Evolutionary conservation across 2,888 invertebrate genomes (phyloP), one percentile per base, ranked within the genome.

Genomic region (Cybosia mesomella): DNA sequence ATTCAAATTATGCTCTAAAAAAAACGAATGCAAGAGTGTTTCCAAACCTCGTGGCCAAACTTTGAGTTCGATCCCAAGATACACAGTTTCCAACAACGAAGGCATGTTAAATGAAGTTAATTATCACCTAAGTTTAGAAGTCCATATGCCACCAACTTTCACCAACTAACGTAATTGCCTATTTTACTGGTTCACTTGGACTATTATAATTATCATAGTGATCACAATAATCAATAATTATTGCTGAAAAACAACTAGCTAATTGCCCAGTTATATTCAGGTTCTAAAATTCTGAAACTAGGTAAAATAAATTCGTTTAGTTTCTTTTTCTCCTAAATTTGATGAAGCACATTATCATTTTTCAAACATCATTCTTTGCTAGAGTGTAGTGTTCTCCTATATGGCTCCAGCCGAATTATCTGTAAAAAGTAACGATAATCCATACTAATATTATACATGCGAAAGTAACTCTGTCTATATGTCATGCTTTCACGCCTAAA

Each of bases 31-130:
- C 0, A n/a, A 18, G 49, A 9, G 9, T 49, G 49, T 49, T 49
- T 8, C 49, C 43, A 18, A 49, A 49, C 49, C 8, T 24, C 21
- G 22, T n/a, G 18, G n/a, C 9, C 9, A 49, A 49, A 49, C n/a
- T 49, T 49, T 49, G 7, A 8, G 49, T 49, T 49, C n/a, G 49
- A 49, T 49, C 49, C 49, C 49, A 49, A 49, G 49, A 49, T n/a
- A 49, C 49, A n/a, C n/a, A 49, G 49, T 49, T 49, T 49, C 49
- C 1, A 49, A 49, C 49, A 49, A 49, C 49, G 9, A 49, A 49
- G 49, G 49, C 49, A 49, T 49, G 49, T 49, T 49, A 49, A 55
- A 55, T 22, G 55, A 55, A 24, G 55, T 55, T 49, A 55, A 22
- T 24, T 24, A 24, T 22, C 21, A 55, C 22, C 55, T 55, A 24